Evolutionary conservation across 2,797 vertebrate genomes (phyloP), one percentile per base, ranked within the genome.

Genomic region (Chrosomus eos): DNA sequence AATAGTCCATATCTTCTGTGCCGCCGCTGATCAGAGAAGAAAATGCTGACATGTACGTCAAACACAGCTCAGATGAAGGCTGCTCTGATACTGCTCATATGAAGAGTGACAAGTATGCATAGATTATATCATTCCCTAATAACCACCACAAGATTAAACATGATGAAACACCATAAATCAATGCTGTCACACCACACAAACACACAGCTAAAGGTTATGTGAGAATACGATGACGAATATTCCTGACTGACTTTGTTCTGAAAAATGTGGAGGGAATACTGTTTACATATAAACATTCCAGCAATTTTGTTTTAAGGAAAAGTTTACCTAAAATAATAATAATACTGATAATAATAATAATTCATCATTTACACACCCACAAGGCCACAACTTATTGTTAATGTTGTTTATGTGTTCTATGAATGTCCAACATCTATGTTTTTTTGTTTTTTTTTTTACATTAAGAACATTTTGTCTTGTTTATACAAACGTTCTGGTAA

Each of bases 151-250:
- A 78, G 26, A 84, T 78, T 53, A 70, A 71, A 78, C 74, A 31
- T 70, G 38, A 84, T 70, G 74, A 58, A 71, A 45, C 26, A 60
- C 45, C 64, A 48, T 60, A 84, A 84, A 84, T 84, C 82, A 70
- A 45, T 60, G 26, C 74, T 84, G 82, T 71, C 82, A 83, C 5
- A 8, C 13, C 73, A 43, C n/a, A 77, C 45, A 78, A 78, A 78
- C 36, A 68, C 33, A 68, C n/a, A 68, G 82, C 73, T 77, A 38
- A 23, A 67, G 18, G 48, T 70, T 33, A 83, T 26, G 62, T 19
- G 13, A 68, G 36, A 66, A 83, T 67, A 62, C 23, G 60, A 83
- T 43, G 31, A 74, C 33, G 36, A 83, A 55, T 40, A 55, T 31
- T n/a, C 14, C 11, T 74, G 53, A 74, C 48, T 58, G 70, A 53